Base-by-base conservation (phyloP, 2,888 invertebrate species). In the Philereme vetulata region DNA sequence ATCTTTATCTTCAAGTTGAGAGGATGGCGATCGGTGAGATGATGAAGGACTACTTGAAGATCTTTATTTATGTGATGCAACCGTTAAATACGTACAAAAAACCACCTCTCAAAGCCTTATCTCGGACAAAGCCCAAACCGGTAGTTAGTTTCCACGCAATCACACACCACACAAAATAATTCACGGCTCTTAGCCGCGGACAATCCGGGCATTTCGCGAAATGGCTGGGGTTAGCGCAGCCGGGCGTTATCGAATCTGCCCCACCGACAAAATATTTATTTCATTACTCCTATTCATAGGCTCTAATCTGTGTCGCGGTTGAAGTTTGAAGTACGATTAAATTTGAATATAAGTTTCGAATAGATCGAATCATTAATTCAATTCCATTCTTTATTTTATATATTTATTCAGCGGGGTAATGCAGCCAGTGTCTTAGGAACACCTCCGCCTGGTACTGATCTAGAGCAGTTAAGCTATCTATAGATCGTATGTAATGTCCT, bases 221-320 rank as follows among this genome's bases (percentile, higher is more conserved):
- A 89, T 85, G 86, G 83, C 86, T 75, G 80, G 89, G 89, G 88
- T 83, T 85, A 81, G 85, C 72, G 78, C 88, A 83, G 66, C 78
- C 86, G 75, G 82, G 83, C 90, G 90, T 88, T 78, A 80, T 78
- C 78, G 83, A 84, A 84, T 86, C 84, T 86, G 87, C 86, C 84
- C 88, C 82, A 88, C 89, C 91, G 90, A 86, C 90, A 85, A 91
- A 92, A 92, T 91, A 88, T 92, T 92, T 92, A 91, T 92, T 92
- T 91, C 91, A 92, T 92, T 92, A 92, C 89, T 87, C 85, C 90
- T 86, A 91, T 92, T 92, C 91, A 91, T 90, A 77, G 83, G 77
- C 79, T 80, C 80, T 90, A 91, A 92, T 90, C 91, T 88, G 84
- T 80, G 90, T 81, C 76, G 76, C 82, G 52, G 84, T 70, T 36